Base-by-base conservation (phyloP, 2,113 vertebrate genomes). In the Syngnathoides biaculeatus region DNA sequence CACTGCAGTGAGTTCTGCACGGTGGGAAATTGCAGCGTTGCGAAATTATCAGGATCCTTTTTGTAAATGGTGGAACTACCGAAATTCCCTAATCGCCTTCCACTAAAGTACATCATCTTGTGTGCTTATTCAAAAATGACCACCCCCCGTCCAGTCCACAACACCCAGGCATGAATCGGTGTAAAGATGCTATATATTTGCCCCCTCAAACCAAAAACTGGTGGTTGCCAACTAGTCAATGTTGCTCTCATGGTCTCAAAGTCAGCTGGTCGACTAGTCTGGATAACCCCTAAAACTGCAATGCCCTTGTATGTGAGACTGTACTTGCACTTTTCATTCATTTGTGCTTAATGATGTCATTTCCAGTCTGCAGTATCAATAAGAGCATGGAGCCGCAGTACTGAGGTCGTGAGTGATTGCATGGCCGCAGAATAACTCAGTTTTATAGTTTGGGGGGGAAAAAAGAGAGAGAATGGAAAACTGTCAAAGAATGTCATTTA, bases 371-470 rank as follows among this genome's bases (percentile, higher is more conserved):
- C 22, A 13, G 35, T 17, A 58, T n/a, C 35, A 26, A 55, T 26
- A 22, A 55, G 52, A 20, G 20, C 20, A n/a, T n/a, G 48, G 48
- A 52, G 8, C 30, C 14, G 56, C 27, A 38, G 57, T 20, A 38
- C 30, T 38, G 26, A 57, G 55, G 27, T 59, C 30, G 22, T 61
- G 58, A 40, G 4, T 61, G 58, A 61, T 61, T 61, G 38, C 58
- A n/a, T 22, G 20, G n/a, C 58, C 14, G 38, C 14, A 38, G 38
- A 61, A 61, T 39, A 61, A 61, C 38, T 61, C 57, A 3, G 12
- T 59, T 59, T 59, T 38, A 59, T 38, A 19, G 30, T 35, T 38
- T 10, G 8, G 17, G 3, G 6, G 11, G 2, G 7, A 6, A 19
- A 47, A 47, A 22, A 39, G 22, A 61, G 13, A 14, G 20, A 40